These are phyloP conservation scores for silkworm (Bombyx mori) DNA, from an alignment of 1,140 invertebrate genomes.

Conservation along the genomic window ASM3026992v2 NC_085107.1:13775501-13776000, in stretches of 20 bases:
- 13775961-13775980: too few relatives aligned
- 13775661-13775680: conserved; percentile 32
- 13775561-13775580: conserved; percentile 10
- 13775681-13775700: conserved; percentile 20
- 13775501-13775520: too few relatives aligned
- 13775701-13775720: conserved; percentile 13
- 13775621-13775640: conserved; percentile 44
- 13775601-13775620: conserved; percentile 47
- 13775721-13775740: conserved; percentile 4
- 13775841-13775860: neutral
- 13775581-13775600: conserved; percentile 36
- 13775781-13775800: too few relatives aligned
- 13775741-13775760: neutral
- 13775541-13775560: neutral
- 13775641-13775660: conserved; percentile 45
- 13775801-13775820: too few relatives aligned
- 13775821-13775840: neutral
- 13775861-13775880: neutral
- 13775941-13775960: too few relatives aligned
- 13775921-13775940: too few relatives aligned
- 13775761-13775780: too few relatives aligned
- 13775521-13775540: too few relatives aligned
- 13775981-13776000: too few relatives aligned
- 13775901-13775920: too few relatives aligned
- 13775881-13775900: neutral